phyloP scores from a whole-genome alignment of 2,888 invertebrate species.

The Epistrophella euchroma region DNA sequence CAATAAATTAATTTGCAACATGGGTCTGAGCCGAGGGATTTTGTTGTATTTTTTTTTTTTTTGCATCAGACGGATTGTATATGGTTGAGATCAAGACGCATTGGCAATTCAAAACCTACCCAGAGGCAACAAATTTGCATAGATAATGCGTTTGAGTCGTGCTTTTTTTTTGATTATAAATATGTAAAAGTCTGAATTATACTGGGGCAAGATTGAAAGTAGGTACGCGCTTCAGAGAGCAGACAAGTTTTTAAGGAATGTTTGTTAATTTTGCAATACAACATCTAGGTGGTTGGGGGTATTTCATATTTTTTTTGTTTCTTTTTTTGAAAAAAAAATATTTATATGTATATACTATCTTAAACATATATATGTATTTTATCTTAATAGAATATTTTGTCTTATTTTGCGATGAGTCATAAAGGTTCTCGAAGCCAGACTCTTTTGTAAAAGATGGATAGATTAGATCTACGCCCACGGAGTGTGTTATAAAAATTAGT shows the following conservation, averaged over 20 bases:
- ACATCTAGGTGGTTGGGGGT: not conserved
- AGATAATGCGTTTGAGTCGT: not conserved
- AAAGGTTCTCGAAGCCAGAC: too few species aligned
- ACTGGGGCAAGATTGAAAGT: not conserved
- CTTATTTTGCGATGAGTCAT: too few species aligned
- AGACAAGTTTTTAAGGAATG: not conserved
- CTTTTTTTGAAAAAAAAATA: too few species aligned
- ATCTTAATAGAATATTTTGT: too few species aligned
- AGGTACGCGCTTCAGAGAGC: not conserved
- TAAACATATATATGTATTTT: too few species aligned
- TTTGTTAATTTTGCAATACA: not conserved
- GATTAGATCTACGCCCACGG: too few species aligned
- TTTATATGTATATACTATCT: too few species aligned
- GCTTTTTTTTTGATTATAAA: not conserved
- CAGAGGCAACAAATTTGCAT: conserved; percentile 18
- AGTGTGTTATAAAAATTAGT: too few species aligned
- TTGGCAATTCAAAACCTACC: not conserved
- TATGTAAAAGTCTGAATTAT: not conserved
- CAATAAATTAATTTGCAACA: conserved; percentile 77
- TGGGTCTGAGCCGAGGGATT: conserved; percentile 23
- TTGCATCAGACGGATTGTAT: not conserved
- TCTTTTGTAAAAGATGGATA: too few species aligned
- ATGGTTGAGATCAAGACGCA: conserved; percentile 1
- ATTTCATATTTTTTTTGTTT: not conserved
- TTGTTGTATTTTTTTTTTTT: not conserved